Evolutionary conservation across 1,140 invertebrate genomes (phyloP).

Genomic region (Whitmania pigra): DNA sequence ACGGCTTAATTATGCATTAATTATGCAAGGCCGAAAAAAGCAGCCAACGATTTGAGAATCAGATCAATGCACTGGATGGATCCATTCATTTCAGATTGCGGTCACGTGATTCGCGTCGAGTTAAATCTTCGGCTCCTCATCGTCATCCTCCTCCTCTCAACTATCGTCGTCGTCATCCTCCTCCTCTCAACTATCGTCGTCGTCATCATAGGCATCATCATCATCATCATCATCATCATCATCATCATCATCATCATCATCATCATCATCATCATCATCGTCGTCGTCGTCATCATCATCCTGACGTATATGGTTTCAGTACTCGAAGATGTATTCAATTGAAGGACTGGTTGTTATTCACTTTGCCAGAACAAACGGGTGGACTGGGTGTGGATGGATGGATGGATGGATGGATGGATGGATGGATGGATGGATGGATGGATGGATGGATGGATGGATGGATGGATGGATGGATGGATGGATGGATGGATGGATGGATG

Average conservation of each 20-base stretch:
- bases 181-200: background rate
- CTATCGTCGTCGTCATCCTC: background rate
- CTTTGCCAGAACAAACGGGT: background rate
- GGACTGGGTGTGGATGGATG: background rate
- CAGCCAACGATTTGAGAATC: no score
- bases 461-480: no score
- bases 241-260: constrained; percentile 6
- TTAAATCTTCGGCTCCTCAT: background rate
- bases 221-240: constrained; percentile 6
- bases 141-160: background rate
- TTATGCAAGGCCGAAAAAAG: no score
- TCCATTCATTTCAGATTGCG: no score
- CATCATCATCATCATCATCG: background rate
- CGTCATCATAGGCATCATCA: background rate
- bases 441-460: background rate
- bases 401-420: background rate
- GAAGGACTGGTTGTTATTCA: background rate
- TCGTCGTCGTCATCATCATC: background rate
- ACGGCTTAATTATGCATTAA: no score
- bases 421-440: background rate
- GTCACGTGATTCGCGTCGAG: no score
- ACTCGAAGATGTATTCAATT: background rate
- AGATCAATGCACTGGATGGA: no score
- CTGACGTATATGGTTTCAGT: background rate
- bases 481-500: no score